Evolutionary conservation across 92 coral and sea anemone species (phyloP).

Genomic region (Ricordea florida): DNA sequence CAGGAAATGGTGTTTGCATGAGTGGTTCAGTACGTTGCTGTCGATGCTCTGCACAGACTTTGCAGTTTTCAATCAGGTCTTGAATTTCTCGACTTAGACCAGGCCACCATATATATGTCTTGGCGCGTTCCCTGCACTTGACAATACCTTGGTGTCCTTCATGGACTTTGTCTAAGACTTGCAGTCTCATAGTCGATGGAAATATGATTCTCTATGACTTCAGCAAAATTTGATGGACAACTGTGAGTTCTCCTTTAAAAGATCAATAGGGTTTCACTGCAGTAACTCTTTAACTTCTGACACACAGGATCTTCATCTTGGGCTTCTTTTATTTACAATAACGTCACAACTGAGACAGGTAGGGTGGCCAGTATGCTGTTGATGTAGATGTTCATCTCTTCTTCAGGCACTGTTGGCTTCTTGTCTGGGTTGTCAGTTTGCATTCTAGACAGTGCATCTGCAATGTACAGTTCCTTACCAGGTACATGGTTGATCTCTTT

Average conservation of each 20-base stretch:
- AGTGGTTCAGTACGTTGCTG: too few species aligned
- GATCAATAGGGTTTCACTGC: too few species aligned
- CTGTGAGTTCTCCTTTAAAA: neutral
- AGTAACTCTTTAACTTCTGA: constrained; percentile 14
- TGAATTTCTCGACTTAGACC: too few species aligned
- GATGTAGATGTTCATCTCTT: constrained; percentile 41
- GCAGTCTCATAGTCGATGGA: too few species aligned
- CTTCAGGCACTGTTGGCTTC: constrained; percentile 24
- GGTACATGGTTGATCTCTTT: constrained; percentile 21
- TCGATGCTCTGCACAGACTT: too few species aligned
- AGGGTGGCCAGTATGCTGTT: constrained; percentile 33
- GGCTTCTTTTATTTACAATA: constrained; percentile 32
- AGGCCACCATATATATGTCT: too few species aligned
- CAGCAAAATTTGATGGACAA: neutral
- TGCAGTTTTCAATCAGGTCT: too few species aligned
- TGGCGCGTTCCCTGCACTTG: too few species aligned
- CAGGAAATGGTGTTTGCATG: too few species aligned
- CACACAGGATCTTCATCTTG: constrained; percentile 58
- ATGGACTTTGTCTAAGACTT: too few species aligned
- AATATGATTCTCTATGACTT: neutral
- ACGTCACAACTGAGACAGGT: constrained; percentile 30
- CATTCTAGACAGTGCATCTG: constrained; percentile 37
- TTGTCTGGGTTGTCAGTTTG: neutral
- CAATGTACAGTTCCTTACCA: constrained; percentile 7
- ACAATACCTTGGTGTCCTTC: too few species aligned